A percentile compares a stretch with the other conserved stretches of the same genome.
These are phyloP conservation scores for Archivesica marissinica DNA, from an alignment of 1,140 invertebrate genomes.

Conservation along the genomic window DNA sequence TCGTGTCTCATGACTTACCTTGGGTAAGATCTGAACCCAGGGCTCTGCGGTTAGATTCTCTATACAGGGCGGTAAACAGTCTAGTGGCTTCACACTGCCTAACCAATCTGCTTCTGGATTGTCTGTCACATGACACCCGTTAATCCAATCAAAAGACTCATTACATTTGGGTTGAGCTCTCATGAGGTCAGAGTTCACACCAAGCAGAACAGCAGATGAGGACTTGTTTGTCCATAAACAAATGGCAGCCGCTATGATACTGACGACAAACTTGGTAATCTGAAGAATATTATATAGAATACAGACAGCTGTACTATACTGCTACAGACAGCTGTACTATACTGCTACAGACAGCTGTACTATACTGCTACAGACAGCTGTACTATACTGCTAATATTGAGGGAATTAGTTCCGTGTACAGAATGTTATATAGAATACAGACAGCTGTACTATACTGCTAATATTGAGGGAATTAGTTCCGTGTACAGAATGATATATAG, in stretches of 20 bases:
- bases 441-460: no score
- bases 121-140: neutral
- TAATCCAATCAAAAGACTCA: neutral
- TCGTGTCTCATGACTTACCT: conserved; percentile 11
- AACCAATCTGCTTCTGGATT: neutral
- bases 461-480: no score
- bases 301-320: no score
- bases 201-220: neutral
- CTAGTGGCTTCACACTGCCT: neutral
- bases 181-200: conserved; percentile 25
- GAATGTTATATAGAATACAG: no score
- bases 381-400: no score
- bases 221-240: conserved; percentile 34
- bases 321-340: no score
- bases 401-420: no score
- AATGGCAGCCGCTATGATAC: conserved; percentile 34
- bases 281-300: conserved; percentile 23
- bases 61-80: conserved; percentile 14
- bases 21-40: conserved; percentile 44
- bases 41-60: conserved; percentile 2
- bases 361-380: no score
- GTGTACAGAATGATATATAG: no score
- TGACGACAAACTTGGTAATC: conserved; percentile 35
- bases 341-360: no score
- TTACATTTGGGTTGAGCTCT: neutral